A percentile compares a stretch with the other conserved stretches of the same genome.
These are phyloP conservation scores for Silurus asotus DNA, from an alignment of 2,113 vertebrate genomes.

Conservation along the genomic window DNA sequence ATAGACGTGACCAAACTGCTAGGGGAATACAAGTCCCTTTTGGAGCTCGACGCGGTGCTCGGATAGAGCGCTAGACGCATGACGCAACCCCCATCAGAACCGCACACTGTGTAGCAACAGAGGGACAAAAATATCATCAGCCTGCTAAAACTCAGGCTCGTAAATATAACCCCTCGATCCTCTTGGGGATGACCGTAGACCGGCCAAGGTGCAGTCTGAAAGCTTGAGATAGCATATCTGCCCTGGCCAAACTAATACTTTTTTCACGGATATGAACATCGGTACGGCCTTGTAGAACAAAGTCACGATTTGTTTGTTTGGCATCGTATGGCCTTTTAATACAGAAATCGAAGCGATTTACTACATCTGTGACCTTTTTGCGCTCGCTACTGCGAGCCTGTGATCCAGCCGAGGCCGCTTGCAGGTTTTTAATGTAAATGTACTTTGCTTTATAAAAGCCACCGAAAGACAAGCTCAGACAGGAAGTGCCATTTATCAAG, in stretches of 20 bases:
- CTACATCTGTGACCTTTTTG: background rate
- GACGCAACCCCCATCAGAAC: constrained; percentile 69
- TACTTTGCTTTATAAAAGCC: background rate
- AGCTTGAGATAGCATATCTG: constrained; percentile 66
- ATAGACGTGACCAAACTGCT: background rate
- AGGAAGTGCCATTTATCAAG: constrained; percentile 19
- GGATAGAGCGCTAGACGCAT: constrained; percentile 70
- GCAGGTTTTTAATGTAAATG: background rate
- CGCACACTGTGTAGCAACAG: constrained; percentile 74
- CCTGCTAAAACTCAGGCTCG: constrained; percentile 71
- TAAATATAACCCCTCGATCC: constrained; percentile 71
- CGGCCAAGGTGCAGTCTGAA: constrained; percentile 69
- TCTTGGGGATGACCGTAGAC: constrained; percentile 69
- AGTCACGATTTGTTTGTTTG: background rate
- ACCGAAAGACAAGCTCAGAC: background rate
- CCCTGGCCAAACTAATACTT: constrained; percentile 40
- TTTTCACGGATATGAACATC: background rate
- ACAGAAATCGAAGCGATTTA: background rate
- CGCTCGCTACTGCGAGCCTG: background rate
- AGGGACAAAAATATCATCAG: constrained; percentile 76
- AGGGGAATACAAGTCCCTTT: background rate
- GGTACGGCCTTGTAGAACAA: background rate
- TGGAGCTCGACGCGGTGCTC: constrained; percentile 55
- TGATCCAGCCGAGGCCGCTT: background rate
- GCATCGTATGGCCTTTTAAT: background rate